Base-by-base conservation (phyloP, 1,140 invertebrate genomes). In the Chymomyza costata region DNA sequence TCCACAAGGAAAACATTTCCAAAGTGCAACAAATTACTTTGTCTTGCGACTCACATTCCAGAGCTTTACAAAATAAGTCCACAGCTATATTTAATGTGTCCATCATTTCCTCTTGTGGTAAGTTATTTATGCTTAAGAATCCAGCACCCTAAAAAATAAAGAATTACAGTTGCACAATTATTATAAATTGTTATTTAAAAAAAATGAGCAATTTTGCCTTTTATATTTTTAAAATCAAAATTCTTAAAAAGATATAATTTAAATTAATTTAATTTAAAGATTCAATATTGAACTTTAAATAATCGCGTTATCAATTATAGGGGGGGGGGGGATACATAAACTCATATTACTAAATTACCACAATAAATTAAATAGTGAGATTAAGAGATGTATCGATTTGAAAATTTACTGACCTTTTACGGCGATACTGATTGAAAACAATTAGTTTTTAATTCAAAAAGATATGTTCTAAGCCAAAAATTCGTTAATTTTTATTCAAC, bases 1-100 rank as follows among this genome's bases (percentile, higher is more conserved):
- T 90, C 96, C 96, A 97, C 6, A 92, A 73, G 6, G 90, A 88
- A 83, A 97, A 89, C 89, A 93, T 92, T 63, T 94, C 91, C 5
- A 97, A 86, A 2, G 93, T 91, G 65, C 92, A 90, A 54, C 94
- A 90, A 16, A 97, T 85, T 1, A 95, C 96, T 66, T 95, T 95
- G 86, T 98, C 97, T 86, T 98, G 95, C 40, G 94, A 93, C 89
- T 99, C 97, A 21, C 89, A 89, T 80, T 96, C 93, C 14, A 98
- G 87, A 14, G 95, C 90, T 78, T 93, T 93, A 10, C 93, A 87
- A 74, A 95, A 93, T 51, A 92, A 88, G 28, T 91, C 88, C 1
- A 89, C 87, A 2, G 91, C 91, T 18, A 86, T 88, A 40, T 88
- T 85, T 39, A 91, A 89, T 45, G 97, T 85, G 53, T 87, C 85